phyloP scores from a whole-genome alignment of 2,797 vertebrate genomes.

The Labroides dimidiatus region DNA sequence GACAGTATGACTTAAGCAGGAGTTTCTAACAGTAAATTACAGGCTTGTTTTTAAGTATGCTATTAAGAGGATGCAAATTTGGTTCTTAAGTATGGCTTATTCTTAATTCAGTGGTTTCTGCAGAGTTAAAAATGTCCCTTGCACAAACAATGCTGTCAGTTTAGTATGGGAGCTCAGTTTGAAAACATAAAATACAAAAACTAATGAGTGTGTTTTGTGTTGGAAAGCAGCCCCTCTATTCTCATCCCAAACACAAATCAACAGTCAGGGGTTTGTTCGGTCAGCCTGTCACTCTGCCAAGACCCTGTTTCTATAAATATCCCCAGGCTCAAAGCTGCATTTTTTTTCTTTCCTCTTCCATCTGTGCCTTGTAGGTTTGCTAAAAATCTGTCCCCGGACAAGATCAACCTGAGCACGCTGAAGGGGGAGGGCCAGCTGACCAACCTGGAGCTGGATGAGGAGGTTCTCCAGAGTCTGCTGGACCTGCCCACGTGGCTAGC shows the following conservation, averaged over 20 bases:
- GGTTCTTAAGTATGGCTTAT: background rate
- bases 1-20: background rate
- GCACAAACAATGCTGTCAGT: background rate
- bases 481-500: conserved; percentile 98
- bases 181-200: background rate
- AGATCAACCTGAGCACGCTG: conserved; percentile 98
- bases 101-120: background rate
- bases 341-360: background rate
- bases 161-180: background rate
- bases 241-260: background rate
- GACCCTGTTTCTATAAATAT: conserved; percentile 39
- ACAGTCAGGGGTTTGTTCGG: conserved; percentile 34
- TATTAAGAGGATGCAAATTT: background rate
- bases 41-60: background rate
- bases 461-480: conserved; percentile 97
- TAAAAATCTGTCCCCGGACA: conserved; percentile 98
- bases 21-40: background rate
- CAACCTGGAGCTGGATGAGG: conserved; percentile 97
- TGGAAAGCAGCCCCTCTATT: background rate
- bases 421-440: conserved; percentile 97
- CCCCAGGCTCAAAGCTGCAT: conserved; percentile 19
- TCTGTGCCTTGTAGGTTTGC: conserved; percentile 86
- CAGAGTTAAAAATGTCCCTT: background rate
- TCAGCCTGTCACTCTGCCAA: conserved; percentile 82
- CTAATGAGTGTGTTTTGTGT: background rate